A percentile compares a stretch with the other conserved stretches of the same genome.
These are phyloP conservation scores for Gambusia yucatana DNA, from an alignment of 2,797 vertebrate species.

Conservation along the genomic window DNA sequence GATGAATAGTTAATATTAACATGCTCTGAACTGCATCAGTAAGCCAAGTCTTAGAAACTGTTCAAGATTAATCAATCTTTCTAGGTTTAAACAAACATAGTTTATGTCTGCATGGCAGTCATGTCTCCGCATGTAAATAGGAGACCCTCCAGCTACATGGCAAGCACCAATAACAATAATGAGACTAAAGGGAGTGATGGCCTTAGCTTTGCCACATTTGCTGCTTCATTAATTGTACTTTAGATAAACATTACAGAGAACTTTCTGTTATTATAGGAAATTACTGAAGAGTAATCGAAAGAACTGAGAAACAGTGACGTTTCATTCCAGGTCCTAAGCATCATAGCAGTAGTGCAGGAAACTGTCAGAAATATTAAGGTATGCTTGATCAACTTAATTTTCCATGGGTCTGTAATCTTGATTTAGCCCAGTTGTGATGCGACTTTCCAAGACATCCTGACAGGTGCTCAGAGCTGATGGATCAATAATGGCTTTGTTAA, in stretches of 20 bases:
- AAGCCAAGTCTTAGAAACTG: not conserved
- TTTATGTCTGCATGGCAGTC: not conserved
- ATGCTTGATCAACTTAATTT: not conserved
- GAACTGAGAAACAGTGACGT: not conserved
- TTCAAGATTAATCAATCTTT: not conserved
- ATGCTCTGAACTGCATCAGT: not conserved
- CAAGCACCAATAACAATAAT: not conserved
- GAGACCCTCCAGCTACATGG: not conserved
- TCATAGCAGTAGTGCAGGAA: not conserved
- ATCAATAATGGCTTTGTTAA: conserved; percentile 6
- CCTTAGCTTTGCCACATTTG: not conserved
- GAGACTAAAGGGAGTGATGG: not conserved
- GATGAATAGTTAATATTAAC: not conserved
- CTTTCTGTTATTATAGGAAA: not conserved
- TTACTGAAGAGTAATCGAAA: not conserved
- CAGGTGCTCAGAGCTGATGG: not conserved
- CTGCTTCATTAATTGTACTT: not conserved
- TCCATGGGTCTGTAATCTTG: conserved; percentile 2
- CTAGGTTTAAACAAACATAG: not conserved
- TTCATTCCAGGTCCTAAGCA: not conserved
- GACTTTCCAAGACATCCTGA: not conserved
- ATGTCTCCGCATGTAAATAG: not conserved
- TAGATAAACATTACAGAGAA: not conserved
- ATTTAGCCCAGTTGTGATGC: not conserved
- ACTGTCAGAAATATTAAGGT: not conserved